These are phyloP conservation scores for Smutsia gigantea DNA, from an alignment of 2,797 vertebrate genomes.

Conservation along the genomic window DNA sequence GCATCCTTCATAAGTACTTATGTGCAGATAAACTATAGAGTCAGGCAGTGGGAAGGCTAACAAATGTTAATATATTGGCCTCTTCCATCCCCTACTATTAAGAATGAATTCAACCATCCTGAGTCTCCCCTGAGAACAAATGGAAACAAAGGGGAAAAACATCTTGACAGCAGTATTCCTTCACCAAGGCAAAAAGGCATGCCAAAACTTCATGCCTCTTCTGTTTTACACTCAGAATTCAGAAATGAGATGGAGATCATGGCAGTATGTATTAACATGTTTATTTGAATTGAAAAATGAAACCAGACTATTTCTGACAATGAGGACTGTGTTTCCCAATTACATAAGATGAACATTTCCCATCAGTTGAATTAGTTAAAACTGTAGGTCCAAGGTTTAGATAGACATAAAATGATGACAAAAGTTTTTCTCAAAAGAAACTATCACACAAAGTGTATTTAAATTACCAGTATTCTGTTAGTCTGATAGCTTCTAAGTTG, in stretches of 20 bases:
- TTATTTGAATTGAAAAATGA: not conserved
- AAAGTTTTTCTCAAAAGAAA: conserved; percentile 21
- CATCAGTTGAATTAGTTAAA: conserved; percentile 39
- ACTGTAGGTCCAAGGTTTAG: not conserved
- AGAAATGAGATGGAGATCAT: not conserved
- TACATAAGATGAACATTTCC: not conserved
- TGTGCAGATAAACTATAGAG: not conserved
- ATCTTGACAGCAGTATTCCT: not conserved
- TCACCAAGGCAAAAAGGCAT: not conserved
- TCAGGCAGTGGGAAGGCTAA: not conserved
- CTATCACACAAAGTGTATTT: not conserved
- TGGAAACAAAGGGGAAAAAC: not conserved
- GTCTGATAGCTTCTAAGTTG: not conserved
- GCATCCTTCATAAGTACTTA: rapidly evolving
- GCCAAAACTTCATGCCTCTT: not conserved
- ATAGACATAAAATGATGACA: conserved; percentile 13
- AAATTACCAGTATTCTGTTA: not conserved
- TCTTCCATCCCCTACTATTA: not conserved
- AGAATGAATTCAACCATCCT: not conserved
- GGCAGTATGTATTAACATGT: not conserved
- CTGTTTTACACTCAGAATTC: not conserved
- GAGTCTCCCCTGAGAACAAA: not conserved
- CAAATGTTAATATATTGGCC: not conserved
- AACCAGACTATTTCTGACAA: conserved; percentile 19
- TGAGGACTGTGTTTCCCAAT: not conserved